Base-by-base conservation (phyloP, 2,888 invertebrate species). In the Drosophila melanosoma region DNA sequence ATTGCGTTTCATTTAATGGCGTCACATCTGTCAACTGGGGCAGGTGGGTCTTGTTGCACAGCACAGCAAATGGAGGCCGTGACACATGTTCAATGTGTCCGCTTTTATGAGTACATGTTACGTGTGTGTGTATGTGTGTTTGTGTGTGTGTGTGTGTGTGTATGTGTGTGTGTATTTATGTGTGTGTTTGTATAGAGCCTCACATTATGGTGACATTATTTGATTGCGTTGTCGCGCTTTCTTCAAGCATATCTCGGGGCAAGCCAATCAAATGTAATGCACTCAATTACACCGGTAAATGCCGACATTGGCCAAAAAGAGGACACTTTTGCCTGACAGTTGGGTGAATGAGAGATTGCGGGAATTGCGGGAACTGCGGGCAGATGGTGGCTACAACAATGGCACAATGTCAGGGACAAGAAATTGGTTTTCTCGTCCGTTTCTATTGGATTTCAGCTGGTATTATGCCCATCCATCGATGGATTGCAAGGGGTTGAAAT, bases 221-320 rank as follows among this genome's bases (percentile, higher is more conserved):
- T 86, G 81, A 88, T 81, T 81, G 79, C 62, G 49, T 56, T 52
- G 49, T 61, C 56, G 72, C 72, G 66, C 48, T 68, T 52, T 63
- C 69, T 78, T 70, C 59, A 51, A 42, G 61, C 70, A 70, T 76
- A 78, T 79, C 70, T 65, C 42, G 63, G 65, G 64, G 33, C 76
- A 38, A 57, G 74, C 69, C 86, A 84, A 84, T 84, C 85, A 82
- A 74, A 66, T 80, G 82, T 87, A 85, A 87, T 89, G 89, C 88
- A 79, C 85, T 84, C 85, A 87, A 87, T 89, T 89, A 89, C 78
- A 80, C 33, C 65, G 78, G 75, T 76, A 77, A 79, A 82, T 76
- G 72, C 53, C 81, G 70, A 65, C 72, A 65, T 35, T 53, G 49
- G 5, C 29, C 60, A 35, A 65, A 48, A 1, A 20, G 6, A 26